A percentile compares a stretch with the other conserved stretches of the same genome.
These are phyloP conservation scores for Drosophila imparisetae DNA, from an alignment of 2,888 invertebrate species.

Conservation along the genomic window DNA sequence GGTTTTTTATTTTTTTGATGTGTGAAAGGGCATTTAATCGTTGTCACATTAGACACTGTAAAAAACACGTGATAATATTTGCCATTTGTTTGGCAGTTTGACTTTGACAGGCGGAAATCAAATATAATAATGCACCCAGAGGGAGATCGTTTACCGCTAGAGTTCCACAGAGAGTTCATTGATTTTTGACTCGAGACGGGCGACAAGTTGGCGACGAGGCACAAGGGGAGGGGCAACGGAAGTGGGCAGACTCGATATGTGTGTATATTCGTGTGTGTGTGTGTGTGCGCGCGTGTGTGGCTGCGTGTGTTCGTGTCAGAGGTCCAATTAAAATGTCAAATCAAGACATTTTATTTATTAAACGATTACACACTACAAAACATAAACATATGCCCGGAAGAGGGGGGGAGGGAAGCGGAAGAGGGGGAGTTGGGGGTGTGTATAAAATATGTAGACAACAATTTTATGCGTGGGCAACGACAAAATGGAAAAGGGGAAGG, in stretches of 20 bases:
- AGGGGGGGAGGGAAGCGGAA: background rate
- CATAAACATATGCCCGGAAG: background rate
- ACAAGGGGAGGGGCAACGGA: background rate
- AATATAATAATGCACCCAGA: constrained; percentile 65
- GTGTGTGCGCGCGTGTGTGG: background rate
- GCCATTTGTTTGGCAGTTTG: background rate
- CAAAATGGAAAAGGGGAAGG: background rate
- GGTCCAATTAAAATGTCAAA: constrained; percentile 78
- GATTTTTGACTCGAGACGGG: constrained; percentile 59
- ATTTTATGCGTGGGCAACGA: constrained; percentile 11
- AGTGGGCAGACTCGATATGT: background rate
- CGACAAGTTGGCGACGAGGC: constrained; percentile 33
- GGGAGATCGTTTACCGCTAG: constrained; percentile 60
- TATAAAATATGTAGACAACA: constrained; percentile 10
- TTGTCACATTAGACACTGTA: background rate
- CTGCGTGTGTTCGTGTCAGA: constrained; percentile 54
- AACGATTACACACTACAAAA: constrained; percentile 63
- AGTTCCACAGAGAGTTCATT: constrained; percentile 71
- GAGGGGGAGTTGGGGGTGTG: too few species aligned
- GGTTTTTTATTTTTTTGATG: background rate
- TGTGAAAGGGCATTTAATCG: background rate
- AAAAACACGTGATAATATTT: constrained; percentile 1
- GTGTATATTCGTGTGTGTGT: constrained; percentile 6
- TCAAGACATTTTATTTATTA: constrained; percentile 76
- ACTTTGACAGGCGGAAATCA: constrained; percentile 16